A percentile compares a stretch with the other conserved stretches of the same genome.
Evolutionary conservation across 1,140 invertebrate species (phyloP).

Genomic region (Platorchestia sp.): DNA sequence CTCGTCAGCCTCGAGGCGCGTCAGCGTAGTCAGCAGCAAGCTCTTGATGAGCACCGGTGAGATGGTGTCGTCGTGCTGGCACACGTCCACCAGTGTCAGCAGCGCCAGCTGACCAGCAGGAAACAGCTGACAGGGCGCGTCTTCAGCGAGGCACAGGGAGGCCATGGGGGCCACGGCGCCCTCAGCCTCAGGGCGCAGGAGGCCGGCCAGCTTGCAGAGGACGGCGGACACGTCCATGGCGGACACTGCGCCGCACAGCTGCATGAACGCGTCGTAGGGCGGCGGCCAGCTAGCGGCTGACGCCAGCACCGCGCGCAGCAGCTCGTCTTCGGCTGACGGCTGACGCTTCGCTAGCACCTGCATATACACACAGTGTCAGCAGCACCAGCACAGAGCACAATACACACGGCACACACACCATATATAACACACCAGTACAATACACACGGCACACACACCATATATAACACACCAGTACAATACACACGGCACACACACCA

Average conservation of each 20-base stretch:
- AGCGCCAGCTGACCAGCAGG: neutral
- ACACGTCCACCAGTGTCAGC: conserved; percentile 13
- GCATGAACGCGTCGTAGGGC: neutral
- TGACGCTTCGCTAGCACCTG: neutral
- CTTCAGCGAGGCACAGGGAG: neutral
- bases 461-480: too few relatives aligned
- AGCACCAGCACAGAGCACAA: neutral
- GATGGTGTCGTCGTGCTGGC: neutral
- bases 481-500: too few relatives aligned
- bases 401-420: neutral
- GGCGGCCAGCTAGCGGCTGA: neutral
- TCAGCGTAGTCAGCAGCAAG: conserved; percentile 9
- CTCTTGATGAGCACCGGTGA: neutral
- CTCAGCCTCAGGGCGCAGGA: neutral
- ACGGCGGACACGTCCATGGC: neutral
- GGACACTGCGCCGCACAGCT: neutral
- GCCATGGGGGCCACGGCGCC: too few relatives aligned
- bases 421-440: neutral
- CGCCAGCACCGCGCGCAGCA: neutral
- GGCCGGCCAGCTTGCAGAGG: neutral
- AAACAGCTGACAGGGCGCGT: neutral
- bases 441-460: neutral
- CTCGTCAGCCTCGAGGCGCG: neutral
- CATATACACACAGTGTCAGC: neutral
- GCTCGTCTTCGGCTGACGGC: neutral